These are phyloP conservation scores for Gymnocheta viridis DNA, from an alignment of 2,888 invertebrate genomes.

Conservation along the genomic window DNA sequence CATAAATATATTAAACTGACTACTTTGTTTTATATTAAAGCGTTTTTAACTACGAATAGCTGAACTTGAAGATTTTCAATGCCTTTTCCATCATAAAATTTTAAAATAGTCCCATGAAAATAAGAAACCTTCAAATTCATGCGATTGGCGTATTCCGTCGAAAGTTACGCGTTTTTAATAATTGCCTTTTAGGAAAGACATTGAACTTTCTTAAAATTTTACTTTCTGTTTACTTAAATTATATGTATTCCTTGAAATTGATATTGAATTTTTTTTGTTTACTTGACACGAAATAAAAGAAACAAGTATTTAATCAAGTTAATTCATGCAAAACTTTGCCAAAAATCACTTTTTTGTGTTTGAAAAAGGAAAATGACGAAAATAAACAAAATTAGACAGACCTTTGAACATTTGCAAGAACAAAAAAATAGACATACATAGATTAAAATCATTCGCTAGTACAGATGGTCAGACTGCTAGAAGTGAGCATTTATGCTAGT, in stretches of 20 bases:
- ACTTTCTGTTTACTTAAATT: not conserved
- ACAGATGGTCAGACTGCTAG: conserved; percentile 31
- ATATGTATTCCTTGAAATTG: conserved; percentile 47
- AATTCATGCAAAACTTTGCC: conserved; percentile 5
- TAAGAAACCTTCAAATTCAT: too few relatives aligned
- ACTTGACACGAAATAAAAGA: conserved; percentile 16
- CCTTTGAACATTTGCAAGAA: conserved; percentile 45
- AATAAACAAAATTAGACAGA: conserved; percentile 38
- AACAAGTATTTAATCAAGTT: conserved; percentile 13
- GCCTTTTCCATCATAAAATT: too few relatives aligned
- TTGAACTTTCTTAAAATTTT: not conserved
- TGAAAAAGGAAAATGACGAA: conserved; percentile 2
- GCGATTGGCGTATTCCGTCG: too few relatives aligned
- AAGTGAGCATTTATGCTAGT: conserved; percentile 1
- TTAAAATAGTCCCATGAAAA: too few relatives aligned
- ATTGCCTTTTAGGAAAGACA: too few relatives aligned
- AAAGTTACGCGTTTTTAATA: too few relatives aligned
- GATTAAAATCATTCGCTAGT: conserved; percentile 26
- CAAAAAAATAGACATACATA: conserved; percentile 29
- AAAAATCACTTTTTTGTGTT: not conserved
- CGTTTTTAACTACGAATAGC: too few relatives aligned
- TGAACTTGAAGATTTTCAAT: too few relatives aligned
- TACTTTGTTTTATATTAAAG: too few relatives aligned
- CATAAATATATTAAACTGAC: too few relatives aligned
- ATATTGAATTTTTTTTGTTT: conserved; percentile 57